A percentile compares a stretch with the other conserved stretches of the same genome.
Conservation (phyloP, 2,113 vertebrate species). For the Poecile atricapillus region DNA sequence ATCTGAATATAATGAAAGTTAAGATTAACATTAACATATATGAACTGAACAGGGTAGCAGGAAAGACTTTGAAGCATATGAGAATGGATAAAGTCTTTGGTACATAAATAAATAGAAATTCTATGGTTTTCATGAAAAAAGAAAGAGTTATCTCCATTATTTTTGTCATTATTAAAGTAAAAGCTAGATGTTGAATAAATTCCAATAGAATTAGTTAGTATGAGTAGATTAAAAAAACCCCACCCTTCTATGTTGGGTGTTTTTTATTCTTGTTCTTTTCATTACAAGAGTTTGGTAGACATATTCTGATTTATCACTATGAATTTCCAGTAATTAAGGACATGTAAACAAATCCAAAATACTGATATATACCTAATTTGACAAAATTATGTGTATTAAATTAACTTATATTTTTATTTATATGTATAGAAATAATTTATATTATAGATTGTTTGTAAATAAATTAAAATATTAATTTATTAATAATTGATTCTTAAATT, state of each 20-base stretch:
- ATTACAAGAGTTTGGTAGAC: not conserved
- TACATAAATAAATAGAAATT: not conserved
- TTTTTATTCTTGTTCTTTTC: not conserved
- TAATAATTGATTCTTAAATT: no score
- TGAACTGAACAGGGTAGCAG: not conserved
- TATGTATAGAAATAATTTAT: no score
- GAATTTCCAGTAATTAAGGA: not conserved
- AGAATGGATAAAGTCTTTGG: not conserved
- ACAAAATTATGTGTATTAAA: not conserved
- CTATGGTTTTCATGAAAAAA: not conserved
- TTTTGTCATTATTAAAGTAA: not conserved
- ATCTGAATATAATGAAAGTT: not conserved
- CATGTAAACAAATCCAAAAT: not conserved
- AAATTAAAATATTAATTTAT: no score
- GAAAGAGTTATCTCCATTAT: not conserved
- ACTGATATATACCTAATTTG: not conserved
- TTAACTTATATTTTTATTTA: no score
- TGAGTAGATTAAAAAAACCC: not conserved
- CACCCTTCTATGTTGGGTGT: rapidly evolving
- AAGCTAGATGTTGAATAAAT: not conserved
- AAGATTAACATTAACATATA: not conserved
- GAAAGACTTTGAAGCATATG: not conserved
- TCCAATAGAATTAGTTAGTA: not conserved
- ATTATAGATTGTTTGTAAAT: no score
- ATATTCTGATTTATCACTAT: not conserved